phyloP scores from a whole-genome alignment of 2,113 vertebrate genomes.

The Siphamia tubifer region DNA sequence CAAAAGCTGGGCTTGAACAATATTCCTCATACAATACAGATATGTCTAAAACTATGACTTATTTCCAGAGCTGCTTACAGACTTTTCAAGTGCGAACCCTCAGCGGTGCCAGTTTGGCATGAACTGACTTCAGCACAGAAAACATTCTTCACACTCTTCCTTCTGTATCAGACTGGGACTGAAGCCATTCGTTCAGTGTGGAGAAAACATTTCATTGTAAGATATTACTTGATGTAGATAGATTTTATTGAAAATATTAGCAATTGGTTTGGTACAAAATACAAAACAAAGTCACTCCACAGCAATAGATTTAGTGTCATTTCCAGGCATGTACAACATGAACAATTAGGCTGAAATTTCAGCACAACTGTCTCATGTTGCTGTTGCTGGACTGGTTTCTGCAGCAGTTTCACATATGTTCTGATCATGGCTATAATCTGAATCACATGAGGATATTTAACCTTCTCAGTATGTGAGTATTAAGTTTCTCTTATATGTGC shows the following conservation, averaged over 20 bases:
- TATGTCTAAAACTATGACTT: too few relatives aligned
- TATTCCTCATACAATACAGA: not conserved
- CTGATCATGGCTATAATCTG: conserved; percentile 28
- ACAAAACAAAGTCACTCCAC: not conserved
- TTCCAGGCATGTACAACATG: not conserved
- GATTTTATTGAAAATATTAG: not conserved
- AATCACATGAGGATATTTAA: conserved; percentile 54
- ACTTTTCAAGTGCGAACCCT: not conserved
- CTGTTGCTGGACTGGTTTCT: not conserved
- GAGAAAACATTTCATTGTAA: not conserved
- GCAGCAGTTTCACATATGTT: not conserved
- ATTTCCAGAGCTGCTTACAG: not conserved
- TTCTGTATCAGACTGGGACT: not conserved
- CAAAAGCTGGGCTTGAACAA: too few relatives aligned
- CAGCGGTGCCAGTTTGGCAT: too few relatives aligned
- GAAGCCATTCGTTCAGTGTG: not conserved
- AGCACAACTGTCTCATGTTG: not conserved
- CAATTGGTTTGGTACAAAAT: too few relatives aligned
- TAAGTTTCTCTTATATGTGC: conserved; percentile 13
- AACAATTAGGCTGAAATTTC: not conserved
- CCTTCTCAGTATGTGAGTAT: conserved; percentile 30
- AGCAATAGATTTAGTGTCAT: too few relatives aligned
- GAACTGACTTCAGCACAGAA: too few relatives aligned
- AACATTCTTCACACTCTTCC: not conserved
- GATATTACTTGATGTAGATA: not conserved